Base-by-base conservation (phyloP, 2,888 invertebrate genomes). In the Girardia tigrina region DNA sequence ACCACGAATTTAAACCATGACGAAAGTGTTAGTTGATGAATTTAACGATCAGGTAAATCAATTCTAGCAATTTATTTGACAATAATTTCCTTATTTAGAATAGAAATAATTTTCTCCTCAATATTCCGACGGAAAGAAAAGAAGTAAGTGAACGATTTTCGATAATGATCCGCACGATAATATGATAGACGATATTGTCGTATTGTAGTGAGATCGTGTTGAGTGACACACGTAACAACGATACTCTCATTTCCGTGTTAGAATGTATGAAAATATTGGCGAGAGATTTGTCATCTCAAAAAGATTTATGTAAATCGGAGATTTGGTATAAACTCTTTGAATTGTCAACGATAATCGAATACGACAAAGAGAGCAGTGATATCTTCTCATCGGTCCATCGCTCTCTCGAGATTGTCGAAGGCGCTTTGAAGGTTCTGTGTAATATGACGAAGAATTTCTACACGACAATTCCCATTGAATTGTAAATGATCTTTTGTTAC, bases 391-490 rank as follows among this genome's bases (percentile, higher is more conserved):
- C 23, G 23, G 6, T 56, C 6, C 6, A 56, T 8, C 56, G 23
- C 23, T 16, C 56, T 20, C 6, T 23, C 23, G 56, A 56, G 2
- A 56, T 56, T 56, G 56, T 56, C 6, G 56, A 56, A 56, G n/a
- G 23, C n/a, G 23, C 56, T 56, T n/a, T 56, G 4, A 56, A 56
- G 23, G n/a, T 56, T 56, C n/a, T 56, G 4, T 56, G 4, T n/a
- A 56, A 56, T n/a, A 56, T 56, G 56, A 56, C 56, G n/a, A 56
- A 56, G 23, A 56, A 56, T 56, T 56, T 56, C 56, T 12, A n/a
- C n/a, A 8, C 4, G 2, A 56, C 56, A 8, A 56, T 56, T n/a
- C 56, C 56, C n/a, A 56, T n/a, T 8, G n/a, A 56, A 6, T 8
- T 56, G 56, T 56, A 56, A 56, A 56, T 8, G 23, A 56, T 8